Base-by-base conservation (phyloP, 2,888 invertebrate species). In the Myopa testacea region DNA sequence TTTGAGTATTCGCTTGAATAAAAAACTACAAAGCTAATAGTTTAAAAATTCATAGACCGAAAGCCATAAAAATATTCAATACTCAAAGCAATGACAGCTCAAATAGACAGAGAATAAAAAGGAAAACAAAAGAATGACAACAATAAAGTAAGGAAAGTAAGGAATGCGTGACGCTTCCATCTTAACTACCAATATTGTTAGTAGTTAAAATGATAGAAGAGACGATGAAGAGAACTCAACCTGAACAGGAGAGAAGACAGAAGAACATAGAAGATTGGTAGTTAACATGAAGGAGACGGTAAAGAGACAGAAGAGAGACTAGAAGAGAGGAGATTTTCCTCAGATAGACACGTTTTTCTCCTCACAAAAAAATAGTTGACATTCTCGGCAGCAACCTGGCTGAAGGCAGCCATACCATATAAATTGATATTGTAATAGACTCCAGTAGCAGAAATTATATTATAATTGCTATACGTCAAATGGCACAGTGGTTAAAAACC, bases 381-480 rank as follows among this genome's bases (percentile, higher is more conserved):
- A 80, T 80, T 80, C 78, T 79, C 75, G n/a, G 60, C 60, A 78
- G 79, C 78, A 58, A 58, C n/a, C 12, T 50, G 67, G 10, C 67
- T 65, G 38, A 75, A 55, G 55, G 50, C 40, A 73, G 73, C 62
- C 8, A 63, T 19, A n/a, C 7, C 26, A 63, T 52, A 50, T 45
- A 62, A 63, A 45, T 63, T 63, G 62, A 50, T 38, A 60, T 77
- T 79, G 75, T 79, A 77, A 77, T 79, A 62, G 77, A 77, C 79
- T 79, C 76, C 63, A 60, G 63, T 77, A 76, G 81, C 81, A 80
- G 75, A 26, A 26, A 26, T 79, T 67, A 80, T 81, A 82, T 82
- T 78, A 76, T 75, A 82, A 82, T 80, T 80, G 74, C 69, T 12
- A 58, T 7, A 38, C 37, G 60, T 38, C 40, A 60, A 55, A 60